Evolutionary conservation across 1,140 invertebrate species (phyloP).

Genomic region (Holotrichia oblita): DNA sequence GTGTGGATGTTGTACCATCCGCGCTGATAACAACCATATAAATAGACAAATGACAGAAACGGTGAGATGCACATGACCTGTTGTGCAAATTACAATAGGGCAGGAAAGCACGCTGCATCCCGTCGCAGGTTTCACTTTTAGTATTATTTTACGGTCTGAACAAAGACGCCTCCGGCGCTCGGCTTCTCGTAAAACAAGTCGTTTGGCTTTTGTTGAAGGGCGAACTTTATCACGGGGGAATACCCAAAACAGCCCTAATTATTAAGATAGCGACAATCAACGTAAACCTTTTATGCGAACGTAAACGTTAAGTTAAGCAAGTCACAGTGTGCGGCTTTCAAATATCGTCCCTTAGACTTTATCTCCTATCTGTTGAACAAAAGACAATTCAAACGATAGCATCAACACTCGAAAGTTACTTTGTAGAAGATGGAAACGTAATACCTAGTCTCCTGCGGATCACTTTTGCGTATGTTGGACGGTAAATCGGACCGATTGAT

Average conservation of each 20-base stretch:
- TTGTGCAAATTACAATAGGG: slow-evolving; percentile 43
- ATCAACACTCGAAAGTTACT: slow-evolving; percentile 35
- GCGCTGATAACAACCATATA: not conserved
- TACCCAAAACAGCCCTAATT: slow-evolving; percentile 49
- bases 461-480: not conserved
- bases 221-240: slow-evolving; percentile 46
- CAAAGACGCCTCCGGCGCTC: slow-evolving; percentile 46
- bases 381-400: slow-evolving; percentile 30
- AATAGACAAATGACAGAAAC: slow-evolving; percentile 19
- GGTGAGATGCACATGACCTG: slow-evolving; percentile 40
- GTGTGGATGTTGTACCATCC: not conserved
- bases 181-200: slow-evolving; percentile 49
- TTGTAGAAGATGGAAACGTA: slow-evolving; percentile 11
- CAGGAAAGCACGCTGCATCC: slow-evolving; percentile 55
- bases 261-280: slow-evolving; percentile 49
- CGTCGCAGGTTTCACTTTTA: slow-evolving; percentile 76
- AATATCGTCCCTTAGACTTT: slow-evolving; percentile 35
- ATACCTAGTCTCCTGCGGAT: not conserved
- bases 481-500: no score
- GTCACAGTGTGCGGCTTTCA: slow-evolving; percentile 36
- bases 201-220: slow-evolving; percentile 44
- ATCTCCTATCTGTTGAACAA: slow-evolving; percentile 36
- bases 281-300: slow-evolving; percentile 50
- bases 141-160: slow-evolving; percentile 49
- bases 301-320: slow-evolving; percentile 44